Percentiles rank a stretch among this genome's conserved stretches.
Evolutionary conservation across 1,140 invertebrate species (phyloP).

Genomic region (Eumeta japonica): DNA sequence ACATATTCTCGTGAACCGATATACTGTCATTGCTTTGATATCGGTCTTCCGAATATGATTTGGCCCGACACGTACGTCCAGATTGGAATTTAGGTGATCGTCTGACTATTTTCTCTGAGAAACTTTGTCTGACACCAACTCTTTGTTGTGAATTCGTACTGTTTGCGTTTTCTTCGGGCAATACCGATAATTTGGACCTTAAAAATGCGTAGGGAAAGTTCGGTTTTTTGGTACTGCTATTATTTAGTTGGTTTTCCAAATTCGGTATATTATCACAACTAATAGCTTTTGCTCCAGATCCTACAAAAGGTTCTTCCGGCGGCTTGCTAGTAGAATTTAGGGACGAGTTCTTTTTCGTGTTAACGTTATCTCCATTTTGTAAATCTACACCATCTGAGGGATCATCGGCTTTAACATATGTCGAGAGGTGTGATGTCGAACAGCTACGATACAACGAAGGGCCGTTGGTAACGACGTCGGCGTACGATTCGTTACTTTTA

Average conservation of each 20-base stretch:
- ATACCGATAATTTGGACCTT: conserved; percentile 70
- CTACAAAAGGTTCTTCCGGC: conserved; percentile 40
- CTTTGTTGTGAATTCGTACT: conserved; percentile 57
- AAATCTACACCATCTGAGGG: conserved; percentile 74
- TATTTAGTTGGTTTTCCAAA: conserved; percentile 45
- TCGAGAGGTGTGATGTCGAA: conserved; percentile 72
- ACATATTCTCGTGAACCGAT: conserved; percentile 44
- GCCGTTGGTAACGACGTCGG: conserved; percentile 53
- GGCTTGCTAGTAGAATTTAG: conserved; percentile 28
- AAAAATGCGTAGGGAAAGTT: conserved; percentile 79
- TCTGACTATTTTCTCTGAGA: conserved; percentile 49
- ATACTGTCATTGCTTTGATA: conserved; percentile 54
- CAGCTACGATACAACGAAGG: conserved; percentile 69
- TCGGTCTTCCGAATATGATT: conserved; percentile 47
- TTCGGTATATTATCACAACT: conserved; percentile 65
- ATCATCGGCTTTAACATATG: conserved; percentile 76
- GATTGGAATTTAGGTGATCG: conserved; percentile 50
- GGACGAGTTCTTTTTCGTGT: conserved; percentile 35
- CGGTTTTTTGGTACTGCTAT: conserved; percentile 56
- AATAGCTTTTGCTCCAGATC: conserved; percentile 59
- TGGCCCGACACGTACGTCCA: conserved; percentile 38
- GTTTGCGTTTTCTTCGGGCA: conserved; percentile 69
- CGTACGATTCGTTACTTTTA: conserved; percentile 43
- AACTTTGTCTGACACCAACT: conserved; percentile 46
- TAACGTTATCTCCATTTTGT: conserved; percentile 50